These are phyloP conservation scores for Lepidocyrtinus sp. DNA, from an alignment of 2,888 invertebrate species.

Conservation along the genomic window DNA sequence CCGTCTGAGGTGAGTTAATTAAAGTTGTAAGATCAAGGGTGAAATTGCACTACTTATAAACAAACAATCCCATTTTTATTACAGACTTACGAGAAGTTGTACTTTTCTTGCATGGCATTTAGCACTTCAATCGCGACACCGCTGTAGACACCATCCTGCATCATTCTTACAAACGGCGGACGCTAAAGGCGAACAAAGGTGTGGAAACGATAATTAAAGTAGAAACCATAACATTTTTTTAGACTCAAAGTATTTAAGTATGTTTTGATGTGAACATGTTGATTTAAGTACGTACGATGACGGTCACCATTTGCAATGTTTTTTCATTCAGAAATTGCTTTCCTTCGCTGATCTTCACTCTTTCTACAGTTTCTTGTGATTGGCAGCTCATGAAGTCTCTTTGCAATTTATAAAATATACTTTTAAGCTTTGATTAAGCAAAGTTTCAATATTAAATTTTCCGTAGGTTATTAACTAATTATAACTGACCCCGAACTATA, in stretches of 20 bases:
- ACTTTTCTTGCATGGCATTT: constrained; percentile 57
- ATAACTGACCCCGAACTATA: no score
- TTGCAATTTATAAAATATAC: no score
- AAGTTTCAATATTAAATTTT: no score
- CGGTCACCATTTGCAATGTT: constrained; percentile 57
- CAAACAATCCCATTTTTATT: neutral
- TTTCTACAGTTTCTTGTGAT: neutral
- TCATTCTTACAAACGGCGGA: constrained; percentile 60
- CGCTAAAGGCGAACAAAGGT: constrained; percentile 36
- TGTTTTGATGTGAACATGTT: neutral
- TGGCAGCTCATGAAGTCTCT: no score
- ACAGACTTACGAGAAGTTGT: constrained; percentile 65
- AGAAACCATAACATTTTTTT: neutral
- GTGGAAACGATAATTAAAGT: neutral
- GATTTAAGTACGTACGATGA: constrained; percentile 43
- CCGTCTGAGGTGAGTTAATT: neutral
- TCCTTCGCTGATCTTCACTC: constrained; percentile 25
- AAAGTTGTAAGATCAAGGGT: neutral
- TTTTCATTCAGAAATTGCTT: constrained; percentile 30
- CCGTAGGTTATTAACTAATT: no score
- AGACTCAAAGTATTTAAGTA: neutral
- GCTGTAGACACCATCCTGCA: constrained; percentile 35
- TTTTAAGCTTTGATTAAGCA: no score
- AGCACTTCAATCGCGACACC: constrained; percentile 67
- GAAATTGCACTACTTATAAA: no score